Evolutionary conservation across 2,888 invertebrate species (phyloP).

Genomic region (Drosophila yooni): DNA sequence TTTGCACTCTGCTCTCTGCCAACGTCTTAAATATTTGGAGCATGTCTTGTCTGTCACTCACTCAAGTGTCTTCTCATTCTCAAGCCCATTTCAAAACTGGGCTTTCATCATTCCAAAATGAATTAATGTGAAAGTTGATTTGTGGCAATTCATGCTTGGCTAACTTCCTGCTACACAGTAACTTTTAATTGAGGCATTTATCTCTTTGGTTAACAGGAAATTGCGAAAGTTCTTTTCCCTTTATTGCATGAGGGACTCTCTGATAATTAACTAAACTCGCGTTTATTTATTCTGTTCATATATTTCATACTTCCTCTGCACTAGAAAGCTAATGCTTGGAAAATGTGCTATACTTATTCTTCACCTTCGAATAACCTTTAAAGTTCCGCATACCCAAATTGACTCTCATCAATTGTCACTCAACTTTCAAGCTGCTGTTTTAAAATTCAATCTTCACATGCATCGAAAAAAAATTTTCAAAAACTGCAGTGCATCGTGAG

Average conservation of each 20-base stretch:
- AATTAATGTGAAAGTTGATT: constrained; percentile 78
- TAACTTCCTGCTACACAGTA: constrained; percentile 50
- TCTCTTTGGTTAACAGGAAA: constrained; percentile 59
- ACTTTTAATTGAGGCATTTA: constrained; percentile 69
- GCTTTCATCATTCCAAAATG: constrained; percentile 56
- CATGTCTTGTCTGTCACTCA: constrained; percentile 62
- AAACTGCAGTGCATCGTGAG: background rate
- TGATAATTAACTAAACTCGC: constrained; percentile 13
- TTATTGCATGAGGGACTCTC: background rate
- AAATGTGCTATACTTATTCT: background rate
- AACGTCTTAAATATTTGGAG: constrained; percentile 68
- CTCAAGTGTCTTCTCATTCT: constrained; percentile 32
- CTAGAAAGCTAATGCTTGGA: background rate
- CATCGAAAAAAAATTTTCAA: background rate
- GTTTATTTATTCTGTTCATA: background rate
- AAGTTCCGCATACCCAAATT: background rate
- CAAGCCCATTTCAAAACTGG: background rate
- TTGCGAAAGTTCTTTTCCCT: constrained; percentile 61
- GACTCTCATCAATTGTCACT: constrained; percentile 40
- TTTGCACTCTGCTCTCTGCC: constrained; percentile 50
- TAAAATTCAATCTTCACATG: constrained; percentile 30
- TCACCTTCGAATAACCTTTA: background rate
- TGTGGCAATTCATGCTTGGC: constrained; percentile 72
- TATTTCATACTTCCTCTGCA: background rate
- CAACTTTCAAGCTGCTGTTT: constrained; percentile 6